Conservation (phyloP, 2,797 vertebrate species). For the Siniperca obscura region DNA sequence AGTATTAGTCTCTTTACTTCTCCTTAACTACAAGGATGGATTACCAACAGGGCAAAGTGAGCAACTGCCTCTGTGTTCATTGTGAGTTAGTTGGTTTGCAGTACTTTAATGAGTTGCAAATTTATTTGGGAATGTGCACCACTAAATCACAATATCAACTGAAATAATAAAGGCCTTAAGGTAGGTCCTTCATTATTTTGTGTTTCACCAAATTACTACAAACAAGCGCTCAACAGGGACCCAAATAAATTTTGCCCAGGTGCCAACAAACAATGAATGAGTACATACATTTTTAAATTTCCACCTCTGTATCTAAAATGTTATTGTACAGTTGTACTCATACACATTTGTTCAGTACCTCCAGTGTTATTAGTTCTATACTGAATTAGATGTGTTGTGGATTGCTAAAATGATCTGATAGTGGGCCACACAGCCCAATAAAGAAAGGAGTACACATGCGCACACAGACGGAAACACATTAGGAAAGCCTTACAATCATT, state of each 20-base stretch:
- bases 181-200: neutral
- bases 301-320: neutral
- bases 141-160: neutral
- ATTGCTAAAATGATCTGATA: neutral
- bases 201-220: neutral
- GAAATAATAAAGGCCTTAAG: neutral
- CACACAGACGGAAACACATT: neutral
- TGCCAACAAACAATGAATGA: neutral
- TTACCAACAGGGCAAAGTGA: neutral
- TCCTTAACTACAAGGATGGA: neutral
- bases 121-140: neutral
- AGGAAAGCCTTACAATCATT: neutral
- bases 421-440: neutral
- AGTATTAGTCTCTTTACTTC: neutral
- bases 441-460: neutral
- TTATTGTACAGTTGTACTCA: neutral
- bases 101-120: neutral
- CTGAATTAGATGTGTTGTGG: neutral
- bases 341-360: neutral
- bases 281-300: neutral
- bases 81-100: neutral
- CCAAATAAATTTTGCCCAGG: neutral
- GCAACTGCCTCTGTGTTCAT: neutral
- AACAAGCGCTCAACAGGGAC: neutral
- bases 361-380: too few species aligned